Evolutionary conservation across 1,140 invertebrate species (phyloP).

Genomic region (Goniozus legneri): DNA sequence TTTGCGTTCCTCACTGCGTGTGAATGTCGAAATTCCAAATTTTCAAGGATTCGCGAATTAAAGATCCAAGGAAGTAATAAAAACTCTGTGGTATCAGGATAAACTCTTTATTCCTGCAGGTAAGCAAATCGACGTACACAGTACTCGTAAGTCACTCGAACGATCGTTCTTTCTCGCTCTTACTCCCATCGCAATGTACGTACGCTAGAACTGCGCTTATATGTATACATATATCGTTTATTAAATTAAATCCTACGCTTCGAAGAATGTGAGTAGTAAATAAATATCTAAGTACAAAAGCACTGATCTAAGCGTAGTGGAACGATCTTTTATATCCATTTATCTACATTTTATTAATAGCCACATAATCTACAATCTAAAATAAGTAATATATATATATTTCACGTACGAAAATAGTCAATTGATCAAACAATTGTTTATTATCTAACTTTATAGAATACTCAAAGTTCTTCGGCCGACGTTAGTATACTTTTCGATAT

Average conservation of each 20-base stretch:
- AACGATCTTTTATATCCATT: too few relatives aligned
- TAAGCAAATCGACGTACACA: conserved; percentile 18
- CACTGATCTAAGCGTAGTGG: conserved; percentile 22
- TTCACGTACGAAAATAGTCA: too few relatives aligned
- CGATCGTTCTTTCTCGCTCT: background rate
- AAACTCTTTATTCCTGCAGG: conserved; percentile 21
- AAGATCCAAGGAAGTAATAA: too few relatives aligned
- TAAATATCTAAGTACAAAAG: conserved; percentile 51
- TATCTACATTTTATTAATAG: too few relatives aligned
- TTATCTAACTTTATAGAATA: too few relatives aligned
- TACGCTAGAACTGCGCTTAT: background rate
- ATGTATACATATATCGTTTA: background rate
- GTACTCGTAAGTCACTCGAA: conserved; percentile 21
- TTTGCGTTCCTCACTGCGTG: conserved; percentile 18
- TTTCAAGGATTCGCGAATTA: background rate
- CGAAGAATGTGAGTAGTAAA: conserved; percentile 9
- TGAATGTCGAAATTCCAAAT: conserved; percentile 9
- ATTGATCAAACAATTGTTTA: too few relatives aligned
- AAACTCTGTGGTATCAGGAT: too few relatives aligned
- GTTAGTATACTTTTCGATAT: too few relatives aligned
- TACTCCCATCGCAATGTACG: too few relatives aligned
- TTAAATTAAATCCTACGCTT: conserved; percentile 13
- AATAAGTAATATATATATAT: too few relatives aligned
- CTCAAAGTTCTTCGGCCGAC: too few relatives aligned
- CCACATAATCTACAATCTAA: too few relatives aligned